Conservation (phyloP, 2,113 vertebrate genomes). For the Arvicanthis niloticus region DNA sequence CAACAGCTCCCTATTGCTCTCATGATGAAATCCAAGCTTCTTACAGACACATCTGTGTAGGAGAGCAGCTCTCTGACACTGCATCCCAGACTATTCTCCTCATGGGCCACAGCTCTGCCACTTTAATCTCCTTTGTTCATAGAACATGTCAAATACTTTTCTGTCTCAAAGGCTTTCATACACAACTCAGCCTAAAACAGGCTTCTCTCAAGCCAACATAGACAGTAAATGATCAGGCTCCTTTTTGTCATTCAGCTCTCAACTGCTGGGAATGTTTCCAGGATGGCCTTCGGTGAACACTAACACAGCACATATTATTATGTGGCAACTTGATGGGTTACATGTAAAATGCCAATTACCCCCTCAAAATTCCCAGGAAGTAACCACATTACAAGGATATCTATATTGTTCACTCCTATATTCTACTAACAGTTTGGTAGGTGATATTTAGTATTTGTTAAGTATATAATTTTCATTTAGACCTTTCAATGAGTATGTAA, state of each 20-base stretch:
- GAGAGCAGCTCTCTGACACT: neutral
- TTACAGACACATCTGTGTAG: neutral
- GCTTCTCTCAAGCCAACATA: neutral
- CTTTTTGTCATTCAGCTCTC: neutral
- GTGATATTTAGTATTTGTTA: neutral
- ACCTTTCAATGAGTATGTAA: neutral
- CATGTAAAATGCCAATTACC: neutral
- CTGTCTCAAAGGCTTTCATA: constrained; percentile 16
- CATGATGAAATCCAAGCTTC: neutral
- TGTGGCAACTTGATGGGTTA: neutral
- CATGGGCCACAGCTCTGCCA: neutral
- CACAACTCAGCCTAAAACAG: neutral
- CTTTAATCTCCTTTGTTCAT: neutral
- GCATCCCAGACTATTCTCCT: neutral
- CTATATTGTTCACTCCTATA: neutral
- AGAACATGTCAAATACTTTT: neutral
- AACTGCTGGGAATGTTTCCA: neutral
- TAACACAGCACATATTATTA: neutral
- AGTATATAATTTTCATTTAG: neutral
- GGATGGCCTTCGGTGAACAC: neutral
- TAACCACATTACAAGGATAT: neutral
- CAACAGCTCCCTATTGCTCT: neutral
- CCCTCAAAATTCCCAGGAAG: neutral
- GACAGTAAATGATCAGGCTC: neutral
- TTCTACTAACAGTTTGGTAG: neutral